Evolutionary conservation across 2,797 vertebrate genomes (phyloP), one percentile per base, ranked within the genome.

Genomic region (Coranthus polyacanthus): DNA sequence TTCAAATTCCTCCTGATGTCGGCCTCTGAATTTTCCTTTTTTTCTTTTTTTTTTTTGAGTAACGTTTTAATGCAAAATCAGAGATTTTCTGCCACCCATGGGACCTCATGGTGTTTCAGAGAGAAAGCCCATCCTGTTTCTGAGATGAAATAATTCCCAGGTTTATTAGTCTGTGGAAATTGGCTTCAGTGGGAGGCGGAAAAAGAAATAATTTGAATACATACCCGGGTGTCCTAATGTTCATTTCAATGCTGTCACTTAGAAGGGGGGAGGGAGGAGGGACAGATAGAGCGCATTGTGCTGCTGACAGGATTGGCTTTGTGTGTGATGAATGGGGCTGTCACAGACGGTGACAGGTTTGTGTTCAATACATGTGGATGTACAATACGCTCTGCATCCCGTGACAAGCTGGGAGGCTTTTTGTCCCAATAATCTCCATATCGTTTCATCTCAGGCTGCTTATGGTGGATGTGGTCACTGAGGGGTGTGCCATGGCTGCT

Each of bases 241-340:
- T 93, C 91, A 92, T 93, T 92, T 93, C 88, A 81, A 52, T 75
- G 70, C 89, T 93, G 93, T 93, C 93, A 94, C 89, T 90, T 91
- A 90, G 91, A 88, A 68, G 67, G 26, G 59, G 73, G 85, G 75
- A 68, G 83, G 69, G 68, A 61, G 74, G 86, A 58, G 86, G 88
- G 66, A 54, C 32, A 6, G 85, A 66, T 63, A 49, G 85, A 63
- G 79, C 46, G 79, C 82, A 67, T 89, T 90, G 90, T 93, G 89
- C 82, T 12, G 57, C 85, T 93, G 94, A 94, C 93, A 93, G 92
- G 85, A 87, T 85, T 89, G 89, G 91, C 90, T 93, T 93, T 93
- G 91, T 92, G 91, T 75, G 91, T 94, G 93, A 94, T 94, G 93
- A 95, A 94, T 95, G 93, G 92, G 88, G 83, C 91, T 94, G 93